These are phyloP conservation scores for Apus apus DNA, from an alignment of 2,113 vertebrate species.

Conservation along the genomic window DNA sequence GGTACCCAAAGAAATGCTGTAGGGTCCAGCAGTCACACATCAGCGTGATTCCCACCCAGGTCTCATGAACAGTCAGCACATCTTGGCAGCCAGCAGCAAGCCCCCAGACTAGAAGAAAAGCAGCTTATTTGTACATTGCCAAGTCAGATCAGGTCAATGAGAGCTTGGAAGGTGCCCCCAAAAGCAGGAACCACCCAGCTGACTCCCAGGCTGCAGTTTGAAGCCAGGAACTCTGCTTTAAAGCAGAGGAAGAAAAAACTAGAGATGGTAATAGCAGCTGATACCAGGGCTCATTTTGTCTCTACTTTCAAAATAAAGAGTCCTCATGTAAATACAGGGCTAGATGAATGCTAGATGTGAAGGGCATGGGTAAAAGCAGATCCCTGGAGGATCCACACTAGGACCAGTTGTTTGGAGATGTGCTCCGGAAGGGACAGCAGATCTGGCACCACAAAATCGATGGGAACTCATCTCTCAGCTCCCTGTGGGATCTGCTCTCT, in stretches of 20 bases:
- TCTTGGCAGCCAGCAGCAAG: not conserved
- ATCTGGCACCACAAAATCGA: not conserved
- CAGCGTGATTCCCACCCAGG: not conserved
- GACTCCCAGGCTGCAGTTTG: not conserved
- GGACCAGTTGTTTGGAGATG: not conserved
- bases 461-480: not conserved
- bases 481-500: rapidly evolving
- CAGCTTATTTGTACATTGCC: not conserved
- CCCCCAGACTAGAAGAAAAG: not conserved
- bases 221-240: not conserved
- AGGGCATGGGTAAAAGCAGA: not conserved
- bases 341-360: not conserved
- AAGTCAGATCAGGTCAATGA: not conserved
- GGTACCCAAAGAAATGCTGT: not conserved
- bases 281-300: not conserved
- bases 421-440: not conserved
- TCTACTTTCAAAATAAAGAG: not conserved
- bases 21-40: not conserved
- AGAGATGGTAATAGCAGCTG: not conserved
- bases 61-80: rapidly evolving
- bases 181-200: not conserved
- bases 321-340: not conserved
- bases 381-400: not conserved
- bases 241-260: not conserved
- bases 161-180: not conserved